These are phyloP conservation scores for Penaeus indicus DNA, from an alignment of 1,140 invertebrate genomes.

Conservation along the genomic window DNA sequence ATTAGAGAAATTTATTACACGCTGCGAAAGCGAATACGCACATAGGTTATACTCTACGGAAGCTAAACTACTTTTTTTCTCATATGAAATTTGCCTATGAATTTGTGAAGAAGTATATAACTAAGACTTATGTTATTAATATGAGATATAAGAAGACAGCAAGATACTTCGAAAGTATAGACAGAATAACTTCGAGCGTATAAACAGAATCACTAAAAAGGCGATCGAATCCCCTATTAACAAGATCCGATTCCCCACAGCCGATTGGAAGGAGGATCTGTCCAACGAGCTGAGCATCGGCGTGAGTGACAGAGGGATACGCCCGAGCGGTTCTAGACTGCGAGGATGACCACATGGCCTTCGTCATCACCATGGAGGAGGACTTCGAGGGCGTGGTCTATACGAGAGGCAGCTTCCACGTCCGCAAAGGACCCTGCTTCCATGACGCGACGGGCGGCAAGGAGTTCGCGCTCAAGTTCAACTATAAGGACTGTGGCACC, in stretches of 20 bases:
- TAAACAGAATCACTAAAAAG: too few species aligned
- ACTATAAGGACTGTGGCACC: slow-evolving; percentile 74
- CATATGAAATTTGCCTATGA: too few species aligned
- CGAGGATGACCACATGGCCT: slow-evolving; percentile 64
- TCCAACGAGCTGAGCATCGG: slow-evolving; percentile 65
- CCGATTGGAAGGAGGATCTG: slow-evolving; percentile 66
- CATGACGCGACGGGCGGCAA: slow-evolving; percentile 71
- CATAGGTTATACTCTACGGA: too few species aligned
- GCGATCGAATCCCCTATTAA: too few species aligned
- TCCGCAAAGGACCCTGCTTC: slow-evolving; percentile 73
- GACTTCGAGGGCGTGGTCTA: slow-evolving; percentile 77
- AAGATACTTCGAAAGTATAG: too few species aligned
- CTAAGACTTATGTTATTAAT: too few species aligned
- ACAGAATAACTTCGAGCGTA: too few species aligned
- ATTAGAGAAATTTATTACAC: too few species aligned
- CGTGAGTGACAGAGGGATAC: slow-evolving; percentile 60
- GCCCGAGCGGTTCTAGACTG: slow-evolving; percentile 64
- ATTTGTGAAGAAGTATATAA: too few species aligned
- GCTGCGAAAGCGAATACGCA: too few species aligned
- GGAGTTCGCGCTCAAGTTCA: slow-evolving; percentile 74
- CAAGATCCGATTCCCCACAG: background rate
- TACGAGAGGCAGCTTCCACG: slow-evolving; percentile 76
- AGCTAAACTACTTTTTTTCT: too few species aligned
- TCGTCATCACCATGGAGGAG: slow-evolving; percentile 73
- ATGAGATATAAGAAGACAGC: too few species aligned